Evolutionary conservation across 1,140 invertebrate genomes (phyloP).

Genomic region (Drosophila mayri): DNA sequence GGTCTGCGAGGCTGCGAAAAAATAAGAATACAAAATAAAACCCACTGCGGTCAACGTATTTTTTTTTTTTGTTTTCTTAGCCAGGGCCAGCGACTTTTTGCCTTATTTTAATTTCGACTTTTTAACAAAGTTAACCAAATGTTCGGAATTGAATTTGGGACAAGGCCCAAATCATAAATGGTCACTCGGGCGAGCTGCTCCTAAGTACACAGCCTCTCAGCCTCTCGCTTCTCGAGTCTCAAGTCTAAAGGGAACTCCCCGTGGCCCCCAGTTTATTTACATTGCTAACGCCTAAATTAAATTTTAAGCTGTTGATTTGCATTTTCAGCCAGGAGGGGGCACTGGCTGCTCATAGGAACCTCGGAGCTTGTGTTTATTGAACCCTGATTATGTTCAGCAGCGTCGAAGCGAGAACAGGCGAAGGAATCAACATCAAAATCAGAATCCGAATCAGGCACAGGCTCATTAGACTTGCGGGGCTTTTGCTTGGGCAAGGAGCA

Average conservation of each 20-base stretch:
- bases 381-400: constrained; percentile 70
- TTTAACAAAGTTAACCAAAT: constrained; percentile 81
- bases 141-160: constrained; percentile 74
- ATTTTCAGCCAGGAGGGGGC: constrained; percentile 52
- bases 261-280: constrained; percentile 59
- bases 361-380: constrained; percentile 66
- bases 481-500: constrained; percentile 1
- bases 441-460: constrained; percentile 53
- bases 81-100: constrained; percentile 51
- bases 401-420: constrained; percentile 31
- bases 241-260: background rate
- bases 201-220: constrained; percentile 64
- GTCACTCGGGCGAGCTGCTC: constrained; percentile 59
- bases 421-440: constrained; percentile 54
- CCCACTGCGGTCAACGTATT: constrained; percentile 62
- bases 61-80: constrained; percentile 1
- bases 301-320: constrained; percentile 83
- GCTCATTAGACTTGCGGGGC: constrained; percentile 62
- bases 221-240: background rate
- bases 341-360: background rate
- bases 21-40: constrained; percentile 19
- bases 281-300: constrained; percentile 76
- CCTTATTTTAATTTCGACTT: constrained; percentile 79
- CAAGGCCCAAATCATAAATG: constrained; percentile 69
- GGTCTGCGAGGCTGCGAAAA: constrained; percentile 7